A percentile compares a stretch with the other conserved stretches of the same genome.
Conservation (phyloP, 2,888 invertebrate genomes). For the Pyrgus malvae region DNA sequence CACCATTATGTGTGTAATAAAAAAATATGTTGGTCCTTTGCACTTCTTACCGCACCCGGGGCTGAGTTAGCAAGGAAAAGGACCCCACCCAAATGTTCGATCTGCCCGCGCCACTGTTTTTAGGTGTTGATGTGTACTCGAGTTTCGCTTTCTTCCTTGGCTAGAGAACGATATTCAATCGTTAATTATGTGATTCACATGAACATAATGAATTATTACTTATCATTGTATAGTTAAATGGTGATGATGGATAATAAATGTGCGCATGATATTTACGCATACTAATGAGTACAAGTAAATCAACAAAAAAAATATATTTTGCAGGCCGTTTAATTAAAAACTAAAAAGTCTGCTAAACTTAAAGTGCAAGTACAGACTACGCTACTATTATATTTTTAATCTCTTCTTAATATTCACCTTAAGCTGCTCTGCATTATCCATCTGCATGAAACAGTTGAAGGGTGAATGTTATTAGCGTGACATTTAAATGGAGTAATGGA, state of each 20-base stretch:
- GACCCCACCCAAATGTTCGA: constrained; percentile 73
- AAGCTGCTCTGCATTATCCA: constrained; percentile 23
- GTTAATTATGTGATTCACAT: constrained; percentile 22
- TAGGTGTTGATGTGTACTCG: constrained; percentile 51
- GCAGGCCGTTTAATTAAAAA: neutral
- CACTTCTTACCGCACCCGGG: constrained; percentile 25
- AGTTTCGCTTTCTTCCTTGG: constrained; percentile 71
- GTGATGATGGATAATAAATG: neutral
- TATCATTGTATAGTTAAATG: neutral
- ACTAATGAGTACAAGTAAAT: too few relatives aligned
- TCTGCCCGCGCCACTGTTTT: constrained; percentile 52
- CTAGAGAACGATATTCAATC: constrained; percentile 55
- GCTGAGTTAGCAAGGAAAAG: constrained; percentile 8
- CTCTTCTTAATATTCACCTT: constrained; percentile 27
- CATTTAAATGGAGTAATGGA: too few relatives aligned
- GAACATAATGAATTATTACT: neutral
- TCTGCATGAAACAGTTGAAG: constrained; percentile 29
- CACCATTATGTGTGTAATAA: neutral
- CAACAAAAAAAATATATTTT: too few relatives aligned
- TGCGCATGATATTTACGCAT: neutral
- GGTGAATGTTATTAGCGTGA: neutral
- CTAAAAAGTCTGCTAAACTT: neutral
- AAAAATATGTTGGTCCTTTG: constrained; percentile 15
- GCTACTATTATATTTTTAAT: neutral
- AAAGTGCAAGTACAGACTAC: neutral